Evolutionary conservation across 53 echinoderm and acorn worm species (phyloP).

Genomic region (Glandiceps talaboti): DNA sequence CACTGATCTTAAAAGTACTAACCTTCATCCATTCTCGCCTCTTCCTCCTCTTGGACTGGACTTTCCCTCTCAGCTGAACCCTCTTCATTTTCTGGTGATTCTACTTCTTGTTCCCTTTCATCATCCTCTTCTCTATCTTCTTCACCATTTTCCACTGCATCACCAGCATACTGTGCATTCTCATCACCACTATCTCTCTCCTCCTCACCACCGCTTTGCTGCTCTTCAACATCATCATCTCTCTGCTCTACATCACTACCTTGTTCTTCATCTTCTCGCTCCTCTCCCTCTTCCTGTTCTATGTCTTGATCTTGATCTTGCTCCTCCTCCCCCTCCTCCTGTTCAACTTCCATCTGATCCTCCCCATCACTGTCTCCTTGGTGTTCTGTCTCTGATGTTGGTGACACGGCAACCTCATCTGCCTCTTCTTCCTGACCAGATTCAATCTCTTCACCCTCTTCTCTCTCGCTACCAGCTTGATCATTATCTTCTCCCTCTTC

Average conservation of each 20-base stretch:
- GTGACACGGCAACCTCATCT: constrained; percentile 13
- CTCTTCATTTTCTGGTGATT: background rate
- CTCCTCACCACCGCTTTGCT: no score
- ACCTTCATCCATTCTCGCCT: constrained; percentile 17
- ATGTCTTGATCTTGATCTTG: background rate
- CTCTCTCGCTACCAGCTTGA: constrained; percentile 14
- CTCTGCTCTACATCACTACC: constrained; percentile 10
- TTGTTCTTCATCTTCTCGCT: constrained; percentile 7
- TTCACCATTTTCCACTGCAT: background rate
- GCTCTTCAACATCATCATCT: constrained; percentile 14
- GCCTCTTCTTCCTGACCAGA: constrained; percentile 5
- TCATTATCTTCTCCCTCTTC: constrained; percentile 15
- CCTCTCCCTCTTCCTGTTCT: constrained; percentile 6
- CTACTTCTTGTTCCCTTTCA: background rate
- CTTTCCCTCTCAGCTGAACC: background rate
- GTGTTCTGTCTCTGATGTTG: background rate
- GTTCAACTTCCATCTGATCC: constrained; percentile 8
- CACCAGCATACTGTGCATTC: background rate
- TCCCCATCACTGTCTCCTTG: constrained; percentile 2
- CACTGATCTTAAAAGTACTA: no score
- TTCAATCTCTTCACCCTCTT: constrained; percentile 4
- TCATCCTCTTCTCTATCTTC: constrained; percentile 4
- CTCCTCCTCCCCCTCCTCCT: constrained; percentile 10
- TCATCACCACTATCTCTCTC: background rate
- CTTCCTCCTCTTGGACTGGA: background rate